Percentiles rank a stretch among this genome's conserved stretches.
Conservation (phyloP, 2,888 invertebrate species). For the Sicus ferrugineus region DNA sequence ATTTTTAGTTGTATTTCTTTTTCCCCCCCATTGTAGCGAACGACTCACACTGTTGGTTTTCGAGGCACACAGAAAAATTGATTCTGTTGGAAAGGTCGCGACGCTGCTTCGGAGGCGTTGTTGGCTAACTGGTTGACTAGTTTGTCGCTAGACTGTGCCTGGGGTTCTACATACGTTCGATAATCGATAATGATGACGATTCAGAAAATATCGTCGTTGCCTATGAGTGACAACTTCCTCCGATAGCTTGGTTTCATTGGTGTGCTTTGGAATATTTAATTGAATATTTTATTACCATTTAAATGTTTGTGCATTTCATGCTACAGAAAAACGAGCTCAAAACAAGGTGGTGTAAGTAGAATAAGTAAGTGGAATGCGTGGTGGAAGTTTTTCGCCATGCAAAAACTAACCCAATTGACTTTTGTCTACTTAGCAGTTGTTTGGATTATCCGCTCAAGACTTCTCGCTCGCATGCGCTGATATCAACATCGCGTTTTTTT, state of each 20-base stretch:
- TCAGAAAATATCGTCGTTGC: conserved; percentile 3
- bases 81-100: background rate
- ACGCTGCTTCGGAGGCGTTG: background rate
- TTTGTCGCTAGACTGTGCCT: conserved; percentile 3
- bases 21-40: background rate
- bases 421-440: conserved; percentile 4
- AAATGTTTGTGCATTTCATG: too few relatives aligned
- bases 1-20: conserved; percentile 13
- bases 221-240: conserved; percentile 6
- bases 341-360: too few relatives aligned
- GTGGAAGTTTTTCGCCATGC: conserved; percentile 7
- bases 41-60: background rate
- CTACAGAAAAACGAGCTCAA: too few relatives aligned
- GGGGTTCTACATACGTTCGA: background rate
- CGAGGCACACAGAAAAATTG: conserved; percentile 19
- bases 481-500: too few relatives aligned
- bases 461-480: too few relatives aligned
- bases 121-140: background rate
- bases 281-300: too few relatives aligned
- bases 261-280: too few relatives aligned
- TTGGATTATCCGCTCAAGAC: conserved; percentile 8
- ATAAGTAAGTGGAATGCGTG: background rate
- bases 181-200: conserved; percentile 25
- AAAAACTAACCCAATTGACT: too few relatives aligned
- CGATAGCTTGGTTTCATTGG: background rate